Evolutionary conservation across 2,888 invertebrate genomes (phyloP), one percentile per base, ranked within the genome.

Genomic region (Morpho deidamia): DNA sequence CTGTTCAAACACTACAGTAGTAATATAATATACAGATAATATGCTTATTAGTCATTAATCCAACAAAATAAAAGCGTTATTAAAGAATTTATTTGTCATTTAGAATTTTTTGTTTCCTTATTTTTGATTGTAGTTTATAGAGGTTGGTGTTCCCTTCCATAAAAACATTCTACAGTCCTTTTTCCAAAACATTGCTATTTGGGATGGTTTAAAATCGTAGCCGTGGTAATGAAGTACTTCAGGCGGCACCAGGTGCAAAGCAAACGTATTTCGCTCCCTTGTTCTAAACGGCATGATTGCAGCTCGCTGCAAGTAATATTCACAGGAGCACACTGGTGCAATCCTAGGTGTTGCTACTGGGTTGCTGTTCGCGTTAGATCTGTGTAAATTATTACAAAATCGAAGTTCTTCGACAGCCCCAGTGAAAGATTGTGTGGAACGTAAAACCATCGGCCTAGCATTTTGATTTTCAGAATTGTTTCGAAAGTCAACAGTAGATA

Each of bases 121-220:
- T 37, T 40, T 45, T n/a, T 50, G 34, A 34, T 11, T 37, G 7
- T 11, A 33, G 8, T 53, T 43, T 43, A 9, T 35, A 7, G 34
- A 0, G 9, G 5, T 10, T 23, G 76, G 81, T 61, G 78, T 75
- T 34, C 86, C 86, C 69, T 90, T 90, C 90, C 90, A 94, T 51
- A 94, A 76, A 87, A 93, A 94, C 85, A 90, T 93, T 66, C 94
- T 83, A 60, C 93, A 93, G 67, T 94, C 94, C 72, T 94, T 94
- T 70, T 93, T 94, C 93, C 93, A 94, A 57, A 91, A 88, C 67
- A 88, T 89, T 1, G 93, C 92, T 55, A 94, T 92, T 68, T 93
- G 91, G 47, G 78, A 87, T 0, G 91, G 78, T 11, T 90, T 86
- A 65, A 92, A 91, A 62, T 76, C 81, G 57, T 86, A 90, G 2